These are phyloP conservation scores for Callosobruchus maculatus DNA, from an alignment of 2,888 invertebrate species.

Conservation along the genomic window DNA sequence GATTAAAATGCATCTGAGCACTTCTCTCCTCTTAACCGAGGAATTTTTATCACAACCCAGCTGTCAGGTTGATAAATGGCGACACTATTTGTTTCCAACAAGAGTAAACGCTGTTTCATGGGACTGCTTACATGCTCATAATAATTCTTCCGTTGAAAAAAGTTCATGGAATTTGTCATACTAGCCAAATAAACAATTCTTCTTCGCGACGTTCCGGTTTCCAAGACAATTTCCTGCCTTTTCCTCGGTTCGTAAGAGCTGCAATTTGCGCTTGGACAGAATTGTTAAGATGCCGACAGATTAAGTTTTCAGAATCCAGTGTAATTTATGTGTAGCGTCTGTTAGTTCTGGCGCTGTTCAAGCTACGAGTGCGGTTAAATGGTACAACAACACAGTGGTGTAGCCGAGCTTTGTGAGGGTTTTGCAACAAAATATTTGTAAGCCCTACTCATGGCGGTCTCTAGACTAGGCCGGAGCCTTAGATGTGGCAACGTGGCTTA, in stretches of 20 bases:
- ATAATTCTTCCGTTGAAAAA: not conserved
- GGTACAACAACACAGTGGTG: too few species aligned
- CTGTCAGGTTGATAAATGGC: not conserved
- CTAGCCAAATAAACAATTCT: not conserved
- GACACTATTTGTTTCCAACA: not conserved
- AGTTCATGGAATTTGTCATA: not conserved
- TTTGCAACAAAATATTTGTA: too few species aligned
- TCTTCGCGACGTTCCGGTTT: not conserved
- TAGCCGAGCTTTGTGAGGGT: too few species aligned
- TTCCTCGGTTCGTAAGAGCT: not conserved
- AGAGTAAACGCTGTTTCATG: too few species aligned
- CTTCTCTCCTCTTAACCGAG: not conserved
- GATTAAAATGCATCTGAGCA: too few species aligned
- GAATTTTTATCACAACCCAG: not conserved
- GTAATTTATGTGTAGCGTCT: not conserved
- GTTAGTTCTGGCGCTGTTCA: too few species aligned
- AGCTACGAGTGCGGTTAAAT: too few species aligned
- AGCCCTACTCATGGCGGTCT: too few species aligned
- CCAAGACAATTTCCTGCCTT: not conserved
- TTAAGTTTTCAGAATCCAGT: not conserved
- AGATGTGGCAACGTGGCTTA: too few species aligned
- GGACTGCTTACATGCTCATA: not conserved
- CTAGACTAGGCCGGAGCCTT: too few species aligned
- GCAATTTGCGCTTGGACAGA: not conserved
- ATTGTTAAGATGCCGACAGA: not conserved